Evolutionary conservation across 1,140 invertebrate species (phyloP), one percentile per base, ranked within the genome.

Genomic region (Drosophila mojavensis): DNA sequence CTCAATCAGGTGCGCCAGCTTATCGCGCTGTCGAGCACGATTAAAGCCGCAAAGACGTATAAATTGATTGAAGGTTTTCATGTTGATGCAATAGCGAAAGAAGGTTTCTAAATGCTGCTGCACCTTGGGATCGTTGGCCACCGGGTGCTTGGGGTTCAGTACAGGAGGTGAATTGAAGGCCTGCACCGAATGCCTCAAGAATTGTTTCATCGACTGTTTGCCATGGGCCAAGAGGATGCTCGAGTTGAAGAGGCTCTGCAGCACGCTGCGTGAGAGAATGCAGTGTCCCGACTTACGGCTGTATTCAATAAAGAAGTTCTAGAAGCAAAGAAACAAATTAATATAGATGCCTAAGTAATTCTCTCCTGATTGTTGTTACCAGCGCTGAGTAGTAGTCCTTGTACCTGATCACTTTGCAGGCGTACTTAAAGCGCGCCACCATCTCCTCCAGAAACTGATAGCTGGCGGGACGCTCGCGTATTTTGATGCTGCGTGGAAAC

Each of bases 401-500:
- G 71, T 95, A 95, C 68, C 95, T 95, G 5, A 96, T 96, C 47
- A 98, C 95, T 93, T 96, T 97, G 92, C 96, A 97, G 11, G 98
- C 96, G 79, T 95, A 94, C 89, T 97, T 95, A 36, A 99, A 94
- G 68, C 97, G 94, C 30, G 95, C 94, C 6, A 98, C 93, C 76
- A 98, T 94, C 81, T 96, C 95, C 78, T 96, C 95, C 80, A 99
- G 95, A 93, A 98, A 99, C 79, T 95, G 94, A 69, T 98, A 93
- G 30, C 98, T 96, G 81, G 98, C 97, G 36, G 94, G 92, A 43
- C 97, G 94, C 53, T 96, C 95, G 77, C 97, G 97, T 78, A 99
- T 98, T 93, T 97, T 96, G 1, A 98, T 98, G 93, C 98, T 99
- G 2, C 98, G 94, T 9, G 98, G 98, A 94, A 99, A 99, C n/a